A percentile compares a stretch with the other conserved stretches of the same genome.
Conservation (phyloP, 2,888 invertebrate species). For the Pristionchus entomophagus region DNA sequence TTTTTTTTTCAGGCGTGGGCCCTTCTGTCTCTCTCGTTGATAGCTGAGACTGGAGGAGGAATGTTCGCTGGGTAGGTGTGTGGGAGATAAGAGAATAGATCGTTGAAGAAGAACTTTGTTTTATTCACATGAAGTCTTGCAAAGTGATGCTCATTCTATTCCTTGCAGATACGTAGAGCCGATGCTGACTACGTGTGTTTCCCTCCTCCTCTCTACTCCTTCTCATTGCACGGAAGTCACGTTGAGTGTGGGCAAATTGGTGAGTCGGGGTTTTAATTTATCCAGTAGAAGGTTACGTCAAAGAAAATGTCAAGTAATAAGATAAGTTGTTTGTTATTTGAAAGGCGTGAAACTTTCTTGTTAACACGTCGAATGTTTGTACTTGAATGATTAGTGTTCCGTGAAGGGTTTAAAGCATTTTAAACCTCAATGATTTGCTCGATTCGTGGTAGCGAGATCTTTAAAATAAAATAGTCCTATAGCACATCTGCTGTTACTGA, state of each 20-base stretch:
- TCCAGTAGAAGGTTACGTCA: no score
- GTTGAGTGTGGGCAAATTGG: slow-evolving; percentile 71
- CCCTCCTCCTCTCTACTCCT: slow-evolving; percentile 80
- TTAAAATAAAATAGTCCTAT: no score
- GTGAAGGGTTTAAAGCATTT: no score
- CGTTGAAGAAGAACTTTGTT: slow-evolving; percentile 74
- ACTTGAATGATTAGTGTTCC: no score
- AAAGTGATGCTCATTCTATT: not conserved
- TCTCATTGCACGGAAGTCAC: slow-evolving; percentile 69
- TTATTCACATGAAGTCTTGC: not conserved
- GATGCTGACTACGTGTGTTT: slow-evolving; percentile 90
- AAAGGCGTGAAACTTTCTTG: no score
- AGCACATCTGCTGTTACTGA: no score
- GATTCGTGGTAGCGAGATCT: no score
- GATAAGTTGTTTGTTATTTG: no score
- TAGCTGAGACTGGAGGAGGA: slow-evolving; percentile 97
- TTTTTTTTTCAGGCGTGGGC: slow-evolving; percentile 89
- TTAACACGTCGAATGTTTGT: no score
- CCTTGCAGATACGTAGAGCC: slow-evolving; percentile 87
- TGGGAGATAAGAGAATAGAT: slow-evolving; percentile 79
- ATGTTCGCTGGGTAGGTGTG: slow-evolving; percentile 96
- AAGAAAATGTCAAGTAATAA: no score
- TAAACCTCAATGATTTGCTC: no score
- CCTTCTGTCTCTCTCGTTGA: slow-evolving; percentile 92
- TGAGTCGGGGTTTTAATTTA: slow-evolving; percentile 44